Base-by-base conservation (phyloP, 30 jellyfish, hydroid and myxozoan species). In the Pelagia noctiluca region DNA sequence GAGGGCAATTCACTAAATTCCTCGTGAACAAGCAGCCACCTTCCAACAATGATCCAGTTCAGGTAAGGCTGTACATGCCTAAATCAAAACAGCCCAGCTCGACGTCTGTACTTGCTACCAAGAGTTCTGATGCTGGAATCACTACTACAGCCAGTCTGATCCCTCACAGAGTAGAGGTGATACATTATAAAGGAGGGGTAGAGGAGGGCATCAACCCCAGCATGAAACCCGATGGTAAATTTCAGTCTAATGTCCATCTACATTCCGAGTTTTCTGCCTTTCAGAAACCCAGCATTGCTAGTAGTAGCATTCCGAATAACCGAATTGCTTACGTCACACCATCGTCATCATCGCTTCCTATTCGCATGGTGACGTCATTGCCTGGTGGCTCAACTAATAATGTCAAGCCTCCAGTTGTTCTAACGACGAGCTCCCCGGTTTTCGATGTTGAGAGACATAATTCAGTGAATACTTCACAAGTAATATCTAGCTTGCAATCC, bases 51-150 rank as follows among this genome's bases (percentile, higher is more conserved):
- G 92, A 88, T 4, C 93, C 97, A 2, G 97, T 89, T 3, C 79
- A 79, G 37, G 97, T 86, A 2, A 71, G 73, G 23, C 68, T 88
- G 48, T 88, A 88, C 65, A 79, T 88, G 97, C 97, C 97, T 22
- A 88, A 88, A 54, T 19, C 66, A 5, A 72, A 63, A 60, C 82
- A 63, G 47, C 34, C 87, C 2, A n/a, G n/a, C n/a, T n/a, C n/a
- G n/a, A 33, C 74, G 19, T 35, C 69, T 25, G 48, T 21, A 4
- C 0, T 61, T 1, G 52, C 61, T 18, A 47, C 65, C 2, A 36
- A 46, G 16, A 80, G 46, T 1, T 23, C 78, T 1, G n/a, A 10
- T 4, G 48, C 67, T 2, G 37, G 70, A n/a, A 42, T 29, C 4
- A 1, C 77, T 7, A 29, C 62, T 22, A 68, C 34, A 16, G 13